Conservation (phyloP, 2,797 vertebrate genomes). For the Syngnathus acus region DNA sequence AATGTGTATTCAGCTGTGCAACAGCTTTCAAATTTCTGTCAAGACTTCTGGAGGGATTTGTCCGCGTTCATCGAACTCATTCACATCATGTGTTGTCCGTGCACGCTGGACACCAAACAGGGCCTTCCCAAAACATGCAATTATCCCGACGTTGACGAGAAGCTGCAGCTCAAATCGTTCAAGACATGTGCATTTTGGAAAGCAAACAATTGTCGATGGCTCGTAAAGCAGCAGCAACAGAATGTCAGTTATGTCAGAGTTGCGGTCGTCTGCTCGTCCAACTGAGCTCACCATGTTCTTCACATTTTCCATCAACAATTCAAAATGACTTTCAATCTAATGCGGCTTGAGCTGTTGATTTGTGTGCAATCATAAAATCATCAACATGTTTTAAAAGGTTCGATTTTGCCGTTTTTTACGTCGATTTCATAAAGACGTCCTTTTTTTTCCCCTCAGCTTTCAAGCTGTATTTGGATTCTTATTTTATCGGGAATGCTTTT, state of each 20-base stretch:
- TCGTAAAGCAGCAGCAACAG: constrained; percentile 13
- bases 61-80: neutral
- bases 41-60: neutral
- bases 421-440: constrained; percentile 37
- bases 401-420: constrained; percentile 1
- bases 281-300: constrained; percentile 10
- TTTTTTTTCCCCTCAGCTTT: no score
- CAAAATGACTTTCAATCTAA: neutral
- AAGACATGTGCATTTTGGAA: neutral
- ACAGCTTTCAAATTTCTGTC: neutral
- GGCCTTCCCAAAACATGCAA: neutral
- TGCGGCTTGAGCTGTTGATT: neutral
- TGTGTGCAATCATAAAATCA: neutral
- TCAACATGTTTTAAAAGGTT: constrained; percentile 1
- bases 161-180: neutral
- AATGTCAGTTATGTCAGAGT: constrained; percentile 23
- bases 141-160: neutral
- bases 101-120: neutral
- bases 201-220: no score
- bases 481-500: no score
- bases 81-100: neutral
- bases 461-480: no score
- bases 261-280: constrained; percentile 14
- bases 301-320: neutral
- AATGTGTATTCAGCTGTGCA: neutral